phyloP scores from a whole-genome alignment of 37 sponge, comb jelly and placozoan species.

The Ephydatia muelleri region DNA sequence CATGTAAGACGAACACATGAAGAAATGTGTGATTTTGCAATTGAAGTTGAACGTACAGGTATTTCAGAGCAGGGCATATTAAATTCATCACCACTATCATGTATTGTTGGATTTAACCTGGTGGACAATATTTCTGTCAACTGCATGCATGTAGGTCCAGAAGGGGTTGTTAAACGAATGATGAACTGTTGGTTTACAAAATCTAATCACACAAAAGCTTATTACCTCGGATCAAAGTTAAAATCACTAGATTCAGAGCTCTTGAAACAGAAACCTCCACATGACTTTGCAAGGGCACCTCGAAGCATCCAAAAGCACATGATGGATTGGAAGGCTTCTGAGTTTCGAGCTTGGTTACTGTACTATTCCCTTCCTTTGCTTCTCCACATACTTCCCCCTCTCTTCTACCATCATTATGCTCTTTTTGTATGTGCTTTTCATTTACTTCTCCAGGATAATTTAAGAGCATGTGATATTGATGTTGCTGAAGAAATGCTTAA shows the following conservation, averaged over 20 bases:
- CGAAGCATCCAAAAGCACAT: constrained; percentile 5
- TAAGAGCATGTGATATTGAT: constrained; percentile 12
- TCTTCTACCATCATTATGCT: constrained; percentile 40
- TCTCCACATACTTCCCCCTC: constrained; percentile 2
- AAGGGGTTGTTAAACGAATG: constrained; percentile 7
- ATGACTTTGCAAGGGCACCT: background rate
- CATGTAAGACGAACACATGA: constrained; percentile 4
- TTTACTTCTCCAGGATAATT: constrained; percentile 14
- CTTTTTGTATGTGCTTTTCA: constrained; percentile 47
- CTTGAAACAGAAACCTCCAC: constrained; percentile 9
- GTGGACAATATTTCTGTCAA: constrained; percentile 19
- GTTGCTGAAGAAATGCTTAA: constrained; percentile 34
- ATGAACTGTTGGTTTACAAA: constrained; percentile 22
- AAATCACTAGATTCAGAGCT: background rate
- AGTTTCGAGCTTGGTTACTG: constrained; percentile 16
- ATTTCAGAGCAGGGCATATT: no score
- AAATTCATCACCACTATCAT: background rate
- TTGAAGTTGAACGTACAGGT: constrained; percentile 2
- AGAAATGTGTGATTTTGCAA: background rate
- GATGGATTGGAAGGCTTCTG: constrained; percentile 29
- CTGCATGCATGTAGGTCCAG: constrained; percentile 32
- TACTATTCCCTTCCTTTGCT: constrained; percentile 30
- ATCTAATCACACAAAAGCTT: constrained; percentile 15
- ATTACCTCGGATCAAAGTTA: constrained; percentile 19
- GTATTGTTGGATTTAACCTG: background rate